Base-by-base conservation (phyloP, 2,888 invertebrate species). In the Epistrophella euchroma region DNA sequence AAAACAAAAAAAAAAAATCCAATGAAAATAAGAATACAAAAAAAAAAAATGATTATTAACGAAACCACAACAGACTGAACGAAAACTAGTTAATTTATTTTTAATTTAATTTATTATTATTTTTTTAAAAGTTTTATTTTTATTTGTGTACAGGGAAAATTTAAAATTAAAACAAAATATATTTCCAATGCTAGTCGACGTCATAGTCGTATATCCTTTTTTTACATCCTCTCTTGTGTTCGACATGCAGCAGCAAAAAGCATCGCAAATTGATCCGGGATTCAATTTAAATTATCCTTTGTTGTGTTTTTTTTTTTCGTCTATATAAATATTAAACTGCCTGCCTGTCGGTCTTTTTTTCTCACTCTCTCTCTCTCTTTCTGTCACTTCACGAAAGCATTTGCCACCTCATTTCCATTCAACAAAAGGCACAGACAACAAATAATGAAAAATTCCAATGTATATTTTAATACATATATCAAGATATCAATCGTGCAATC, bases 1-100 rank as follows among this genome's bases (percentile, higher is more conserved):
- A 28, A 28, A 64, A 76, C 32, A 37, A 68, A 66, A 68, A 81
- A 77, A 72, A 32, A 73, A 50, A 62, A 58, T 75, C 75, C 64
- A 68, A 56, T 64, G 28, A 64, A 45, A 75, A 50, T 73, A 73
- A 47, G 78, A 76, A 78, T n/a, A 43, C 43, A 43, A 43, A 43
- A 73, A 45, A 73, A 76, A 78, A 75, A 35, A 70, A 70, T 74
- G 60, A 73, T 64, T 75, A 52, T 73, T 74, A 82, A 86, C 86
- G 81, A 86, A 81, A 86, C 86, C 86, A 86, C 71, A 86, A 86
- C 86, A 86, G 86, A 86, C 86, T 86, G 86, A 86, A 86, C 82
- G 82, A 82, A 85, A 82, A 74, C 86, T 86, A 86, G 81, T 81
- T 86, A 86, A 82, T 86, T 81, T 77, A 73, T 83, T 64, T 75